Evolutionary conservation across 2,888 invertebrate species (phyloP).

Genomic region (Amphipoea lucens): DNA sequence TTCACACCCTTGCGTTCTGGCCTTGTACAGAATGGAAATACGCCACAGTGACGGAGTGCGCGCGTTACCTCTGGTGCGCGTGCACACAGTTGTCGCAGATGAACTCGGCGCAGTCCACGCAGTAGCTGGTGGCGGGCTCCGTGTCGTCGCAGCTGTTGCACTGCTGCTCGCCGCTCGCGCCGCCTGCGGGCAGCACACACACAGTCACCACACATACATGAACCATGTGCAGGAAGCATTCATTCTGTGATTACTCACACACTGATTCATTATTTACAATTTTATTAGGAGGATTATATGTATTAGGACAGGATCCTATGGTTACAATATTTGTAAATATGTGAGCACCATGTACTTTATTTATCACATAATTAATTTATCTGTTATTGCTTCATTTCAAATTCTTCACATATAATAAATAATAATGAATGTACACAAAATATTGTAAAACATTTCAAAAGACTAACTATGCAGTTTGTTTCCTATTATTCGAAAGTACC

Average conservation of each 20-base stretch:
- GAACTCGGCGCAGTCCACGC: conserved; percentile 97
- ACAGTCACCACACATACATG: not conserved
- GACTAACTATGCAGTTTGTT: not conserved
- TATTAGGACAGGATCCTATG: not conserved
- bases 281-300: not conserved
- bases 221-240: not conserved
- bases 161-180: conserved; percentile 82
- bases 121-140: conserved; percentile 95
- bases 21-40: too few species aligned
- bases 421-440: not conserved
- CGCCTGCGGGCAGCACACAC: conserved; percentile 59
- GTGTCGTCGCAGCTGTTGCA: conserved; percentile 97
- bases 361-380: too few species aligned
- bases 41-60: too few species aligned
- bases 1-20: too few species aligned
- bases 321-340: not conserved
- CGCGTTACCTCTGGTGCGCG: conserved; percentile 94
- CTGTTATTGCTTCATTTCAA: not conserved
- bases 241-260: not conserved
- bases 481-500: too few species aligned
- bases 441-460: not conserved
- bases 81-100: conserved; percentile 97
- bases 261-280: not conserved
- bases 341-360: not conserved
- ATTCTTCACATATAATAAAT: not conserved